Evolutionary conservation across 1,140 invertebrate genomes (phyloP).

Genomic region (Leptopilina clavipes): DNA sequence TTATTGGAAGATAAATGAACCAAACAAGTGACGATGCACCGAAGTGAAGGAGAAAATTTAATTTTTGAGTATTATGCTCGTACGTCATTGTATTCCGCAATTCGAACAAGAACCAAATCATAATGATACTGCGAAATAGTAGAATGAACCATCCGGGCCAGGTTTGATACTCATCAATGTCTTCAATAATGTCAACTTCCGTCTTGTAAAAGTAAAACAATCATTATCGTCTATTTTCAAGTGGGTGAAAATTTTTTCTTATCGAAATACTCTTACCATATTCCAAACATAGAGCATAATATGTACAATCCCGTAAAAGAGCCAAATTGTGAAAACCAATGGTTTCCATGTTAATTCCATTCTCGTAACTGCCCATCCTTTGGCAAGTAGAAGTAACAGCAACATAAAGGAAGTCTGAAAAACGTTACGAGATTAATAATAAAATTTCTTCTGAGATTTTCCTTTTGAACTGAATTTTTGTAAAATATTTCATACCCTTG

Average conservation of each 20-base stretch:
- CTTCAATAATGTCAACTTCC: constrained; percentile 95
- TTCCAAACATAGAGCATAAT: constrained; percentile 96
- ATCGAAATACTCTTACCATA: constrained; percentile 80
- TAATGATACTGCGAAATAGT: constrained; percentile 89
- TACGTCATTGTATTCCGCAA: constrained; percentile 94
- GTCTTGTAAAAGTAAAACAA: constrained; percentile 74
- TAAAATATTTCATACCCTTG: constrained; percentile 90
- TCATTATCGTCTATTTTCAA: not conserved
- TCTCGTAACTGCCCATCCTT: constrained; percentile 97
- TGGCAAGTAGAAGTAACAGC: constrained; percentile 92
- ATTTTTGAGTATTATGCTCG: constrained; percentile 92
- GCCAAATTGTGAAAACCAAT: constrained; percentile 92
- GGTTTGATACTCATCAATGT: constrained; percentile 97
- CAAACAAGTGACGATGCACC: constrained; percentile 97
- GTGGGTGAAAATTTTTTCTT: not conserved
- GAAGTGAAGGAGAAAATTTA: constrained; percentile 96
- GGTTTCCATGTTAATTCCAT: constrained; percentile 90
- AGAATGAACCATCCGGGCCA: constrained; percentile 96
- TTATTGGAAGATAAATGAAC: constrained; percentile 97
- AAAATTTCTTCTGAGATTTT: not conserved
- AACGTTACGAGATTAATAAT: constrained; percentile 55
- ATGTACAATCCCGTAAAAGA: constrained; percentile 92
- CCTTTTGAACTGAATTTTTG: not conserved
- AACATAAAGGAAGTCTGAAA: constrained; percentile 95
- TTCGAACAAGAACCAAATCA: constrained; percentile 96